These are phyloP conservation scores for Adelosebastes latens DNA, from an alignment of 2,797 vertebrate genomes.

Conservation along the genomic window DNA sequence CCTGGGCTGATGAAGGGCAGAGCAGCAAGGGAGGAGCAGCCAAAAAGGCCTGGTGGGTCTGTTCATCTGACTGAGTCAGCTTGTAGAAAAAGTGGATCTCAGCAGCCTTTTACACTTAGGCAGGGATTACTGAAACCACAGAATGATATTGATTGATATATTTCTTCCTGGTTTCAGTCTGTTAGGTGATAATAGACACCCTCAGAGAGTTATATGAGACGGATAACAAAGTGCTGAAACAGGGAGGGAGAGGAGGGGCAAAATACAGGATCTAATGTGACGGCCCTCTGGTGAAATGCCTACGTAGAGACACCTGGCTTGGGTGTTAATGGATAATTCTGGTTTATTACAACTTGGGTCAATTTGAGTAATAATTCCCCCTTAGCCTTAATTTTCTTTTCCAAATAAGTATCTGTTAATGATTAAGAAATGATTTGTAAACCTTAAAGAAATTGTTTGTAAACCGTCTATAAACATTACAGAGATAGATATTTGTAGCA, in stretches of 20 bases:
- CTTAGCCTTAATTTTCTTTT: not conserved
- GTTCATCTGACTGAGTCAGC: conserved; percentile 58
- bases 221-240: conserved; percentile 47
- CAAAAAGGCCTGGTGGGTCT: conserved; percentile 33
- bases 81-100: conserved; percentile 41
- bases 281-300: not conserved
- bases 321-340: not conserved
- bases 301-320: not conserved
- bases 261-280: conserved; percentile 27
- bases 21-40: conserved; percentile 29
- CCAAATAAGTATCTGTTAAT: not conserved
- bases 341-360: not conserved
- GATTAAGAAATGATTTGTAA: not conserved
- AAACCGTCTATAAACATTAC: no score
- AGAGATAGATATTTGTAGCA: no score
- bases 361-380: not conserved
- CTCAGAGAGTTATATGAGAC: conserved; percentile 38
- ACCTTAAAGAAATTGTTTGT: not conserved
- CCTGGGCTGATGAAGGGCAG: conserved; percentile 52
- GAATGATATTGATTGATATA: conserved; percentile 63
- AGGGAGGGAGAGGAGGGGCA: conserved; percentile 2
- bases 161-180: conserved; percentile 50
- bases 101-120: conserved; percentile 55
- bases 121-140: conserved; percentile 60
- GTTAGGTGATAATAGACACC: conserved; percentile 55